phyloP scores from a whole-genome alignment of 1,140 invertebrate species.

The Hycleus phaleratus region DNA sequence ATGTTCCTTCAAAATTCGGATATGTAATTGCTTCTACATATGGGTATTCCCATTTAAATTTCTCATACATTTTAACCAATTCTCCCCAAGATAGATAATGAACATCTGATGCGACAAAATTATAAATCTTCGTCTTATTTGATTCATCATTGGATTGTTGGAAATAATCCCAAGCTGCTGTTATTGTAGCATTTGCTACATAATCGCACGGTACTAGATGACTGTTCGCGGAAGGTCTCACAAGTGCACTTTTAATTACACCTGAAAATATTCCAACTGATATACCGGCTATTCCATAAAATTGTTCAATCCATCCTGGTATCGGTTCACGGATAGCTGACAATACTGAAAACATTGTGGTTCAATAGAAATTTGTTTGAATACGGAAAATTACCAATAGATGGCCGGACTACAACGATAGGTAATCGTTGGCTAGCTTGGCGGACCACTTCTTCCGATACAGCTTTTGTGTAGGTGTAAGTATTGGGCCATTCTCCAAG shows the following conservation, averaged over 20 bases:
- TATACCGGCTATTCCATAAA: neutral
- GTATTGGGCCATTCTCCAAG: constrained; percentile 59
- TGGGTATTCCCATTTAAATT: too few species aligned
- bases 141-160: too few species aligned
- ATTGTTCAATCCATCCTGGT: neutral
- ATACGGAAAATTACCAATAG: constrained; percentile 51
- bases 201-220: neutral
- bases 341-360: neutral
- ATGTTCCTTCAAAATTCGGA: too few species aligned
- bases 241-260: neutral
- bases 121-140: too few species aligned
- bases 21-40: too few species aligned
- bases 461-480: constrained; percentile 64
- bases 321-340: neutral
- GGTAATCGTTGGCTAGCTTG: constrained; percentile 51
- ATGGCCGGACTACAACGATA: constrained; percentile 69
- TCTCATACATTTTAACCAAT: too few species aligned
- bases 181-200: neutral
- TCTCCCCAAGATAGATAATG: too few species aligned
- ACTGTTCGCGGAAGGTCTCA: too few species aligned
- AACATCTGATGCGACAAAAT: too few species aligned
- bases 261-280: neutral
- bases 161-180: neutral
- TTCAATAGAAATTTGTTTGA: neutral
- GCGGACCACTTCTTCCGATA: constrained; percentile 55